Percentiles rank a stretch among this genome's conserved stretches.
Conservation (phyloP, 2,888 invertebrate genomes). For the Rhagium mordax region DNA sequence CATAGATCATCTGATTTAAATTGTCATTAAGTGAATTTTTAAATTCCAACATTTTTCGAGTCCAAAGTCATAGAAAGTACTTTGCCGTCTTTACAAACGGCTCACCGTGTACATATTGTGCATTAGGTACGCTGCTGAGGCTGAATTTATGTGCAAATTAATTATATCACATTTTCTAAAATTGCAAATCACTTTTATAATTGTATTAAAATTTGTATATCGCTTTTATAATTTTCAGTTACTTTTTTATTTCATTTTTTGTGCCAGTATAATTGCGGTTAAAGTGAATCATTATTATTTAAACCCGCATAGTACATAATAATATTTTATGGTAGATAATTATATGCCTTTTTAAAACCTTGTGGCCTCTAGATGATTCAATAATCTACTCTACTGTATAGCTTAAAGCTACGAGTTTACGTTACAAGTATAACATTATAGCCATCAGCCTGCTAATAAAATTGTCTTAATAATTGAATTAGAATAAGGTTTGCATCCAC, state of each 20-base stretch:
- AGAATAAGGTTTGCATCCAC: not conserved
- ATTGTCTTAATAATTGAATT: not conserved
- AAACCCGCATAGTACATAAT: not conserved
- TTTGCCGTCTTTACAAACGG: too few relatives aligned
- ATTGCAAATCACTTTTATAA: not conserved
- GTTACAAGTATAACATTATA: not conserved
- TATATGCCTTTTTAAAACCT: not conserved
- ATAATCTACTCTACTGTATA: not conserved
- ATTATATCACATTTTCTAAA: not conserved
- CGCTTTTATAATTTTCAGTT: not conserved
- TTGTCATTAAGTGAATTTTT: too few relatives aligned
- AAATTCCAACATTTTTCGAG: too few relatives aligned
- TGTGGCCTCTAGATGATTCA: constrained; percentile 4
- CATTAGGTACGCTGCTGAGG: not conserved
- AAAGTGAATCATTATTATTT: not conserved
- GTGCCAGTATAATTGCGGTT: not conserved
- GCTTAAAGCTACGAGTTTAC: not conserved
- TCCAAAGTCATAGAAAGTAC: too few relatives aligned
- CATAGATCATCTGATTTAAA: too few relatives aligned
- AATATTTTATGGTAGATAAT: constrained; percentile 12
- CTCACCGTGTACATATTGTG: too few relatives aligned
- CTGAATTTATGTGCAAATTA: not conserved
- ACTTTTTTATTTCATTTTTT: not conserved
- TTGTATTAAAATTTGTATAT: not conserved
- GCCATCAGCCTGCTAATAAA: not conserved